Evolutionary conservation across 1,140 invertebrate genomes (phyloP), one percentile per base, ranked within the genome.

Genomic region (Trachymyrmex septentrionalis): DNA sequence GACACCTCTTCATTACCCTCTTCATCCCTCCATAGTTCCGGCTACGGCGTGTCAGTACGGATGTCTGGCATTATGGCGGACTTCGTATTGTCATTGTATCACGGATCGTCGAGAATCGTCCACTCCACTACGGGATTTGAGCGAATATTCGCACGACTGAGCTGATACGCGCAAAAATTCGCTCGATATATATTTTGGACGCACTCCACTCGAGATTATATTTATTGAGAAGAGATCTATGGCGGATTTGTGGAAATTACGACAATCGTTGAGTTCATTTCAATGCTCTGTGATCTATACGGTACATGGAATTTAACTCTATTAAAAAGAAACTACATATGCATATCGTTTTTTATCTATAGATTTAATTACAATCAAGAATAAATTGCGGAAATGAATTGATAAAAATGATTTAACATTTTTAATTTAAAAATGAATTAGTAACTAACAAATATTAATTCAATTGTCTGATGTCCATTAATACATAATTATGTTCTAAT

Each of bases 1-100:
- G 94, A 95, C 94, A 94, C 95, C 94, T 95, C 94, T 94, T 94
- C 94, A 94, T 95, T 94, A 95, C 94, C 91, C 94, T 94, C 92
- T 93, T 94, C 92, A 94, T 92, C 92, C 88, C 87, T 87, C 86
- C 67, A 86, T 86, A 78, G 80, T 71, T 34, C 53, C 24, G 50
- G 88, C 78, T 63, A 91, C 76, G 57, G 67, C 81, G 77, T 90
- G 88, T 91, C 87, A 86, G 84, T 86, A 86, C 86, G 75, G 86
- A 88, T 57, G 75, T 55, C 57, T 50, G 53, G 85, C 76, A 90
- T 88, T 88, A 91, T 91, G 80, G 86, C 90, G 82, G 86, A 80
- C 89, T 87, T 72, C 78, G 67, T 86, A 73, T 88, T 91, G 84
- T 91, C 88, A 89, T 89, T 91, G 87, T 88, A 72, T 64, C 85